phyloP scores from a whole-genome alignment of 1,140 invertebrate species.

The Brachionus manjavacas region DNA sequence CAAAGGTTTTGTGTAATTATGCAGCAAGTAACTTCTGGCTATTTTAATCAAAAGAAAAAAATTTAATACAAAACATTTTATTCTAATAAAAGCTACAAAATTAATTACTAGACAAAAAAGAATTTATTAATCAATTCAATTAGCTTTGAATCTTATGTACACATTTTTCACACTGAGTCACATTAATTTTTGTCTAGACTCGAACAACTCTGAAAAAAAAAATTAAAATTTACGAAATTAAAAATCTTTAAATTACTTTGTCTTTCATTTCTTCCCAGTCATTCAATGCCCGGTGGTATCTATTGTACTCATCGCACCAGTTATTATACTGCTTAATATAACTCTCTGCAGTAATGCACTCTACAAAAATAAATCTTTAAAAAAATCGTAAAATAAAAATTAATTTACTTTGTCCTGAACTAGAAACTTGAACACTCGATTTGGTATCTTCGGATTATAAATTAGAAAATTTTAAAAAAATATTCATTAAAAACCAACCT shows the following conservation, averaged over 20 bases:
- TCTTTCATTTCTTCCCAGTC: slow-evolving; percentile 41
- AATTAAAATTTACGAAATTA: background rate
- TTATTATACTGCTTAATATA: slow-evolving; percentile 42
- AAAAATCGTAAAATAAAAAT: background rate
- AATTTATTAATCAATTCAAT: background rate
- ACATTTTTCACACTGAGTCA: background rate
- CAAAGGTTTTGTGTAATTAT: too few relatives aligned
- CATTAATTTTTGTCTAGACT: background rate
- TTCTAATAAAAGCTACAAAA: background rate
- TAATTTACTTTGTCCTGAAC: slow-evolving; percentile 3
- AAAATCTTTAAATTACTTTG: background rate
- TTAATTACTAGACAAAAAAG: background rate
- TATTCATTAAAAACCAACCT: background rate
- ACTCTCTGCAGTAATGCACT: slow-evolving; percentile 28
- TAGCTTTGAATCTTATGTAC: background rate
- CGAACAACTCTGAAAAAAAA: background rate
- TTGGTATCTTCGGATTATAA: background rate
- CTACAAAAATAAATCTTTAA: background rate
- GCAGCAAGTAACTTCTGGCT: too few relatives aligned
- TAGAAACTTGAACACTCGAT: background rate
- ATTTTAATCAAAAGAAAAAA: too few relatives aligned
- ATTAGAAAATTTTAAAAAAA: background rate
- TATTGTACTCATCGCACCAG: slow-evolving; percentile 39
- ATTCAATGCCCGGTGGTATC: slow-evolving; percentile 29
- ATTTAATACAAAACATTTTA: background rate